Conservation (phyloP, 2,113 vertebrate genomes). For the Astatoreochromis straeleni region DNA sequence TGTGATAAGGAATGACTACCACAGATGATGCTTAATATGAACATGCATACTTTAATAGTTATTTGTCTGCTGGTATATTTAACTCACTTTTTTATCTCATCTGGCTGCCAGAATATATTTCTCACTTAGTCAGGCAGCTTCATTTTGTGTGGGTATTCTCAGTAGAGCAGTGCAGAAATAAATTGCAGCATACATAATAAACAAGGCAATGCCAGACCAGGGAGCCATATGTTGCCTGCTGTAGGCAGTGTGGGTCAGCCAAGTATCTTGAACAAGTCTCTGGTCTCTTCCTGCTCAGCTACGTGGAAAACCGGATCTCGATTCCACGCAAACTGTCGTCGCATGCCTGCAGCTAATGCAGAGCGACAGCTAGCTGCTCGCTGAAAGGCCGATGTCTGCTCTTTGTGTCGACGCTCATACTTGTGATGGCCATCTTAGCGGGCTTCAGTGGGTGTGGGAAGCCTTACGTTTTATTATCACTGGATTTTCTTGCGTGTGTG, state of each 20-base stretch:
- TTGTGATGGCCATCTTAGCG: constrained; percentile 8
- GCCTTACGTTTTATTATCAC: constrained; percentile 3
- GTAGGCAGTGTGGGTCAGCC: constrained; percentile 34
- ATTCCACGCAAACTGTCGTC: constrained; percentile 17
- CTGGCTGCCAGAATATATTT: constrained; percentile 41
- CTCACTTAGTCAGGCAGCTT: constrained; percentile 19
- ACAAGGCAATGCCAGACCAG: background rate
- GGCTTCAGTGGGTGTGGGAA: background rate
- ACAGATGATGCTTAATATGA: constrained; percentile 29
- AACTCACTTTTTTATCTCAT: constrained; percentile 38
- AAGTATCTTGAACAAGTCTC: constrained; percentile 23
- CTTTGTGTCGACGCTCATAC: constrained; percentile 5
- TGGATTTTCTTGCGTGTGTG: background rate
- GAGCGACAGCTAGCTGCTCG: constrained; percentile 16
- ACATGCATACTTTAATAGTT: constrained; percentile 31
- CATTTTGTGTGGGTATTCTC: constrained; percentile 53
- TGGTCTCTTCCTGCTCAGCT: background rate
- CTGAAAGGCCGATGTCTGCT: constrained; percentile 14
- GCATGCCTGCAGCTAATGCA: constrained; percentile 2
- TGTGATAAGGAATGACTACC: constrained; percentile 42
- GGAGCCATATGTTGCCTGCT: constrained; percentile 22
- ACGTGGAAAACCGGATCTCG: background rate
- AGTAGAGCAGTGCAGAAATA: constrained; percentile 9
- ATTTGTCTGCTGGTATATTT: constrained; percentile 42
- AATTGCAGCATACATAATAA: constrained; percentile 4